Evolutionary conservation across 1,140 invertebrate genomes (phyloP).

Genomic region (Elymnias hypermnestra): DNA sequence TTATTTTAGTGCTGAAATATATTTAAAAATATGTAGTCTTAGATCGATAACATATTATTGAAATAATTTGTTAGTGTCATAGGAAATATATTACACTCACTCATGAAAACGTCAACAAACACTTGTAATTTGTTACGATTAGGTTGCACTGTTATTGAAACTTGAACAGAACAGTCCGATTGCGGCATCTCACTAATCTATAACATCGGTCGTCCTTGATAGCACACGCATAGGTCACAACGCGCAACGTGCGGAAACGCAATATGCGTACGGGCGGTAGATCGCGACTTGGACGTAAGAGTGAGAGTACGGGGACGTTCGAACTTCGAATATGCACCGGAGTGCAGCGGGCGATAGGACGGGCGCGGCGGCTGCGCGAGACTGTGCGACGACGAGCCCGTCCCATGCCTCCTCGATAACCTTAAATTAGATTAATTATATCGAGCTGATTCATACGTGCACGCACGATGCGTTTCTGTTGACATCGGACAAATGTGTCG

Average conservation of each 20-base stretch:
- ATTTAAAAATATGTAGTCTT: too few species aligned
- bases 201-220: conserved; percentile 30
- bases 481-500: conserved; percentile 60
- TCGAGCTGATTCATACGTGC: conserved; percentile 66
- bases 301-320: conserved; percentile 16
- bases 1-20: too few species aligned
- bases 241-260: too few species aligned
- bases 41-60: too few species aligned
- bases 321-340: conserved; percentile 30
- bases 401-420: conserved; percentile 63
- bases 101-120: conserved; percentile 72
- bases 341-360: conserved; percentile 45
- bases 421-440: conserved; percentile 75
- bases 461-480: conserved; percentile 53
- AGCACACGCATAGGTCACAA: conserved; percentile 20
- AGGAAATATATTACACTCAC: conserved; percentile 36
- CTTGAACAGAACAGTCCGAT: conserved; percentile 64
- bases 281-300: conserved; percentile 5
- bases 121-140: conserved; percentile 57
- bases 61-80: too few species aligned
- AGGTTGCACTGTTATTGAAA: conserved; percentile 66
- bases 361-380: conserved; percentile 49
- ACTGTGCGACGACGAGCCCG: conserved; percentile 65
- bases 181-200: conserved; percentile 62
- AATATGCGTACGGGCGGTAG: conserved; percentile 9